Conservation (phyloP, 2,113 vertebrate species). For the Pollimyrus isidori region DNA sequence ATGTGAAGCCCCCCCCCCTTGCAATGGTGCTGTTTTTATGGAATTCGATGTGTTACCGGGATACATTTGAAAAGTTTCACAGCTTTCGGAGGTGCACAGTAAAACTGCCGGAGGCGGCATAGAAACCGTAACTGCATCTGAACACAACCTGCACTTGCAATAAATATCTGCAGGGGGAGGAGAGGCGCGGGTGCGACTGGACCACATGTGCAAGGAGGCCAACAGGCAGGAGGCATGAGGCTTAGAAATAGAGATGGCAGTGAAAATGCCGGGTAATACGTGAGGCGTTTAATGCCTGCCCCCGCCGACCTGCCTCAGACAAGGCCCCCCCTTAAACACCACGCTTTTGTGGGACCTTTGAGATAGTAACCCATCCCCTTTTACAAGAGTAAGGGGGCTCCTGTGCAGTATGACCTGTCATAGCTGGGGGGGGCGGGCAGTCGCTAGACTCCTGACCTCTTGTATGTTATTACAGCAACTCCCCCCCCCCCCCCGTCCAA, state of each 20-base stretch:
- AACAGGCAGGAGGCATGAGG: neutral
- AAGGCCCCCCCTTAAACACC: neutral
- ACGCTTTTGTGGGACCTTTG: neutral
- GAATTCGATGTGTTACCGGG: constrained; percentile 34
- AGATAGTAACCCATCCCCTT: neutral
- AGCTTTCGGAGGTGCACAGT: constrained; percentile 29
- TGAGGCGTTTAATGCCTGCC: neutral
- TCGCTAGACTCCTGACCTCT: neutral
- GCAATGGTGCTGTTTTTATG: constrained; percentile 34
- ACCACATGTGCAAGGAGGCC: neutral
- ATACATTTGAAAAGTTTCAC: constrained; percentile 20
- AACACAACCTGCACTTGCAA: neutral
- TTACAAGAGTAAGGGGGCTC: neutral
- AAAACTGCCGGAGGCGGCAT: constrained; percentile 30
- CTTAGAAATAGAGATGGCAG: neutral
- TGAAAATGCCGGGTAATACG: constrained; percentile 2
- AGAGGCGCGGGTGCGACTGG: neutral
- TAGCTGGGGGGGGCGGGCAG: neutral
- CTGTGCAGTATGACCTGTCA: neutral
- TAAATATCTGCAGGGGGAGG: neutral
- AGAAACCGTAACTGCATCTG: constrained; percentile 24
- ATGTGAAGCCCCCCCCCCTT: constrained; percentile 30
- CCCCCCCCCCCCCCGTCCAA: constrained; percentile 31
- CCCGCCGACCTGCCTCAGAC: neutral
- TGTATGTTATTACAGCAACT: constrained; percentile 54